Conservation (phyloP, 2,797 vertebrate genomes). For the Oreortyx pictus region DNA sequence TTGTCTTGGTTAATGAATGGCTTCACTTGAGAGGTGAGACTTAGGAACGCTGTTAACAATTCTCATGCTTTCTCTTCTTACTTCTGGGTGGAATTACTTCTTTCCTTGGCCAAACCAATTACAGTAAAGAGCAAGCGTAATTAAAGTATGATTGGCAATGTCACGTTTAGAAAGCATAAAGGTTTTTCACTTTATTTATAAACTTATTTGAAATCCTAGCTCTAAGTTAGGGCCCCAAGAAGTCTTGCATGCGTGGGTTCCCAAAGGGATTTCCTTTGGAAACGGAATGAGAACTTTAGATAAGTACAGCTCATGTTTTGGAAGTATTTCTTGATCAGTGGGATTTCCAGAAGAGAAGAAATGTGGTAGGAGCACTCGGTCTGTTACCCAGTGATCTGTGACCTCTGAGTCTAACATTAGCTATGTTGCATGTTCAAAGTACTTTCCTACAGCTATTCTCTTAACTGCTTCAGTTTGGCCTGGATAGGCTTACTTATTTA, state of each 20-base stretch:
- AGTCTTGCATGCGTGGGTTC: fast-evolving
- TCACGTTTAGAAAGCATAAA: neutral
- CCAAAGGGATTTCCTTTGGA: neutral
- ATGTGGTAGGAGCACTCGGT: neutral
- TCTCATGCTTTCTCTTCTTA: neutral
- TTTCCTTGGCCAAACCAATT: neutral
- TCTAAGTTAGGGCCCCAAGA: neutral
- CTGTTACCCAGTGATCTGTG: neutral
- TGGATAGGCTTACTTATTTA: neutral
- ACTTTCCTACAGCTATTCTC: neutral
- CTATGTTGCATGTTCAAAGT: too few species aligned
- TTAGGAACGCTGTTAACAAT: neutral
- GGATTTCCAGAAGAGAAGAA: neutral
- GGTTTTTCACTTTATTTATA: neutral
- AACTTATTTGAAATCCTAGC: neutral
- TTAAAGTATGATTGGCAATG: neutral
- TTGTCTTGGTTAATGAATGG: neutral
- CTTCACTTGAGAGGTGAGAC: neutral
- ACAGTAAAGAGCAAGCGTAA: neutral
- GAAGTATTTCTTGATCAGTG: neutral
- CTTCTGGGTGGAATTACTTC: neutral
- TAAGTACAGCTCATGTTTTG: neutral
- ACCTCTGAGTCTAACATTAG: neutral
- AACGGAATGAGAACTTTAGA: neutral
- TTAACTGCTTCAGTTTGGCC: neutral